phyloP scores from a whole-genome alignment of 2,113 vertebrate genomes.

The Cyanoderma ruficeps region DNA sequence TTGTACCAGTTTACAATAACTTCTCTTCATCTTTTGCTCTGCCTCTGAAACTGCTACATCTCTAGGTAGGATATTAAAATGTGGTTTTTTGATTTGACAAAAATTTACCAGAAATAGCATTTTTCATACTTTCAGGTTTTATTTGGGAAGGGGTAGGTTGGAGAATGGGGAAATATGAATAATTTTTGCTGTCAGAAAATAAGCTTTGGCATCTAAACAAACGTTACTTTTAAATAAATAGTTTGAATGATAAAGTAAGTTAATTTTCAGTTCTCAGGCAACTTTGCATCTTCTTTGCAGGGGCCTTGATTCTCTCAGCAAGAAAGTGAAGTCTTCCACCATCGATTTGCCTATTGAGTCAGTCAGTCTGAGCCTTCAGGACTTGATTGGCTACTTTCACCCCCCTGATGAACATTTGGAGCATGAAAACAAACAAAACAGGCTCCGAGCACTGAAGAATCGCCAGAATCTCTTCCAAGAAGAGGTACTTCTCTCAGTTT shows the following conservation, averaged over 20 bases:
- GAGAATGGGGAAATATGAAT: not conserved
- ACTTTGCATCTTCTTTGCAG: conserved; percentile 66
- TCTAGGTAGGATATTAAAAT: not conserved
- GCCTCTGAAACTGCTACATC: not conserved
- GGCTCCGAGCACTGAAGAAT: conserved; percentile 92
- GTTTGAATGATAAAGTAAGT: not conserved
- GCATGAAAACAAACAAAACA: conserved; percentile 94
- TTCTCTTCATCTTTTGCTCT: not conserved
- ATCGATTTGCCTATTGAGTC: conserved; percentile 91
- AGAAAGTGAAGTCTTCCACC: conserved; percentile 78
- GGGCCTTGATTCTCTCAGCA: conserved; percentile 88
- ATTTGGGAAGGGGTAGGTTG: not conserved
- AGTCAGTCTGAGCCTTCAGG: conserved; percentile 89
- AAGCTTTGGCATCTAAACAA: not conserved
- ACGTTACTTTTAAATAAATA: not conserved
- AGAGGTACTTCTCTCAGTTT: conserved; percentile 79
- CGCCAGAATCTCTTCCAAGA: conserved; percentile 97
- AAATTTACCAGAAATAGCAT: rapidly evolving
- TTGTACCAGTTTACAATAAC: not conserved
- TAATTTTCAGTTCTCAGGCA: not conserved
- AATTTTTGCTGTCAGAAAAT: not conserved
- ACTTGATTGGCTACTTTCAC: conserved; percentile 95
- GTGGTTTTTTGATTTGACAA: not conserved
- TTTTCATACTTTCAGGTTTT: not conserved
- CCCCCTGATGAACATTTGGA: conserved; percentile 91